Evolutionary conservation across 2,888 invertebrate genomes (phyloP), one percentile per base, ranked within the genome.

Genomic region (Nycteola revayana): DNA sequence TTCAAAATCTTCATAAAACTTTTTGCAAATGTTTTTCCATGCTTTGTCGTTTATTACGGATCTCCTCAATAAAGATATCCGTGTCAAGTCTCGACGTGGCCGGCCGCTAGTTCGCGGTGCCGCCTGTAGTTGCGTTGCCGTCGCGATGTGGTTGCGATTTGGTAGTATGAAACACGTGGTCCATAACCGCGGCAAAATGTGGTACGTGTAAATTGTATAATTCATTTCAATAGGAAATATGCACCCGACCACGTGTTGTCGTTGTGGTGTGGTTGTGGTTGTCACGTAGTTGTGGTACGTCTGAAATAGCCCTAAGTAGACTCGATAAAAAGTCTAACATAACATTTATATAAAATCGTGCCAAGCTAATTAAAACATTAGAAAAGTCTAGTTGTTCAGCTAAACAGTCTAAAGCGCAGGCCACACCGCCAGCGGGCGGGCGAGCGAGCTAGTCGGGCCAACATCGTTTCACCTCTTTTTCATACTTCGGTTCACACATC

Each of bases 71-170:
- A 43, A 39, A 40, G 27, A 36, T 22, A 39, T 36, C 41, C 17
- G 45, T 45, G 33, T 37, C 30, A 36, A 42, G 42, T 45, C 32
- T 42, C 42, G 39, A 44, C 42, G 35, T 39, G 36, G 41, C 41
- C 41, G n/a, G n/a, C n/a, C n/a, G n/a, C n/a, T n/a, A n/a, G n/a
- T n/a, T n/a, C n/a, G 40, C 37, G 35, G 37, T 40, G 36, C 34
- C 32, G 34, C 35, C 42, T 9, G 45, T 39, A 40, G 44, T 9
- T 34, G 40, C 44, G 42, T 40, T 42, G 36, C 33, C 31, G 34
- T 38, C 26, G 41, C 41, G 41, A 34, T 43, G 45, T 38, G 32
- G 11, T 42, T 21, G 21, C 21, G 21, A 21, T 3, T 3, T 21
- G 21, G 3, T 21, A 5, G 3, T 21, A 21, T 21, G 3, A 10